Evolutionary conservation across 2,113 vertebrate species (phyloP).

Genomic region (Theristicus caerulescens): DNA sequence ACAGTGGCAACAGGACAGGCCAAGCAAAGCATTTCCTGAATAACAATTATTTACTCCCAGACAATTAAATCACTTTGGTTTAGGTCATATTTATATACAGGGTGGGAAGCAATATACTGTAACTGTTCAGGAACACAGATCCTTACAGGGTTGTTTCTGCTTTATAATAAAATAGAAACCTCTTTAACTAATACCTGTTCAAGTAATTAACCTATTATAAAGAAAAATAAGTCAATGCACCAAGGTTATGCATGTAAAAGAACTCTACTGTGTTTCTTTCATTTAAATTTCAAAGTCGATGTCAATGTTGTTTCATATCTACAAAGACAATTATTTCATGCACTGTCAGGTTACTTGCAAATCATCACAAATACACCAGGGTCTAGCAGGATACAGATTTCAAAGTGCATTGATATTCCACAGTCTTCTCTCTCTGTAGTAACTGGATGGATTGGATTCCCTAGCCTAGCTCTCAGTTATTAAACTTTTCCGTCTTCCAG

Average conservation of each 20-base stretch:
- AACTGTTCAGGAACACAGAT: background rate
- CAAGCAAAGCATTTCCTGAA: background rate
- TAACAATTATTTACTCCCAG: background rate
- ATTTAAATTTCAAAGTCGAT: slow-evolving; percentile 61
- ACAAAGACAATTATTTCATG: slow-evolving; percentile 39
- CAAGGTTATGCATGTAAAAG: slow-evolving; percentile 22
- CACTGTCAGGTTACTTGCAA: slow-evolving; percentile 31
- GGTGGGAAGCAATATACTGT: background rate
- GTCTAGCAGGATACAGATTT: background rate
- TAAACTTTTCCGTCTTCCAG: slow-evolving; percentile 27
- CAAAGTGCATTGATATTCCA: slow-evolving; percentile 30
- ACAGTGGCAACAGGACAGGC: background rate
- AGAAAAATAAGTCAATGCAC: slow-evolving; percentile 11
- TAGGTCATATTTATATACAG: background rate
- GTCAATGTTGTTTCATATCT: slow-evolving; percentile 27
- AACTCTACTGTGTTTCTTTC: slow-evolving; percentile 35
- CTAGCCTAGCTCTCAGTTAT: background rate
- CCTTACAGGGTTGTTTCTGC: background rate
- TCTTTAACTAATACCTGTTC: slow-evolving; percentile 50
- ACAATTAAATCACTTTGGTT: slow-evolving; percentile 10
- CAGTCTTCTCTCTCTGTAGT: background rate
- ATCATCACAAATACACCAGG: slow-evolving; percentile 53
- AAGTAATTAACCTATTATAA: slow-evolving; percentile 62
- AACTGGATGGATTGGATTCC: slow-evolving; percentile 24
- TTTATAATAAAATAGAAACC: slow-evolving; percentile 24